Percentiles rank a stretch among this genome's conserved stretches.
Conservation (phyloP, 53 echinoderm and acorn worm genomes). For the Henricia sp. region DNA sequence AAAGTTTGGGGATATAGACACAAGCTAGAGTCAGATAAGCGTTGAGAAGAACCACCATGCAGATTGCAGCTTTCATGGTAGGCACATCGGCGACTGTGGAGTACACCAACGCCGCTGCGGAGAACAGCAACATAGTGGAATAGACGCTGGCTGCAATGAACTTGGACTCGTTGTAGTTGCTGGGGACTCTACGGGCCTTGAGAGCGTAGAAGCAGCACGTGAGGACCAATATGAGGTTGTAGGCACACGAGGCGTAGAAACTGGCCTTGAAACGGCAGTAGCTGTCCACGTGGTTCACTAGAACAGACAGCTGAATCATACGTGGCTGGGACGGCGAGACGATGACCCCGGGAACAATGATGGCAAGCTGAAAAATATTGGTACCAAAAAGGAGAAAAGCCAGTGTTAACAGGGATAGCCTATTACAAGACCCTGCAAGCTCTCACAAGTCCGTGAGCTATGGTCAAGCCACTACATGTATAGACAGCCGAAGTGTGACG, state of each 20-base stretch:
- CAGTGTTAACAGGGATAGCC: too few relatives aligned
- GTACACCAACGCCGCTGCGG: slow-evolving; percentile 27
- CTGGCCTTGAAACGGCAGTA: slow-evolving; percentile 37
- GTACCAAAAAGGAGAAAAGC: background rate
- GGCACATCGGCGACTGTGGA: slow-evolving; percentile 10
- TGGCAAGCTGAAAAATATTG: background rate
- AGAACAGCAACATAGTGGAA: slow-evolving; percentile 32
- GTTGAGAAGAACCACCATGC: slow-evolving; percentile 42
- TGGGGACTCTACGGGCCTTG: slow-evolving; percentile 54
- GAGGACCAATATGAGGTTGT: slow-evolving; percentile 50
- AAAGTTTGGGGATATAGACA: slow-evolving; percentile 53
- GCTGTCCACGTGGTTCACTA: background rate
- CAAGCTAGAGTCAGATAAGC: slow-evolving; percentile 50
- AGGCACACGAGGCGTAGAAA: slow-evolving; percentile 34
- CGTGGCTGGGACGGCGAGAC: background rate
- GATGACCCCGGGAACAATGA: background rate
- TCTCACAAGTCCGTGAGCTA: too few relatives aligned
- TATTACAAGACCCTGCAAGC: too few relatives aligned
- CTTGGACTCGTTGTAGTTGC: slow-evolving; percentile 67
- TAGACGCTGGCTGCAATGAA: slow-evolving; percentile 66
- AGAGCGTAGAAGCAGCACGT: slow-evolving; percentile 63
- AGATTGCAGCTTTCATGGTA: slow-evolving; percentile 18
- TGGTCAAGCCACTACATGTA: too few relatives aligned
- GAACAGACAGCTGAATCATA: background rate
- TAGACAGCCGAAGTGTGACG: too few relatives aligned